These are phyloP conservation scores for Himalopsyche japonica DNA, from an alignment of 2,888 invertebrate genomes.

Conservation along the genomic window DNA sequence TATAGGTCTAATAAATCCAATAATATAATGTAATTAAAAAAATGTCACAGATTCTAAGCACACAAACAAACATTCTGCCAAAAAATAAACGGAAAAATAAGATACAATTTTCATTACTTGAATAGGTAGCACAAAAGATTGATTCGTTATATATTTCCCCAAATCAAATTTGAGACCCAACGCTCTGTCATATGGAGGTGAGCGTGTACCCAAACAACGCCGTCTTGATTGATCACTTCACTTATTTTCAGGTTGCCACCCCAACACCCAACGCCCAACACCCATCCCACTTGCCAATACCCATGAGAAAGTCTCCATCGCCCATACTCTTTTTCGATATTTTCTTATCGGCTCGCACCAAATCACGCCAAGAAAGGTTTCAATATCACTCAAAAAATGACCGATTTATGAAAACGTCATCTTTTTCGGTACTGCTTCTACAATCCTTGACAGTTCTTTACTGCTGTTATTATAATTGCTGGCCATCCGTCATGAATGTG, in stretches of 20 bases:
- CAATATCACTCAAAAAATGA: neutral
- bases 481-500: neutral
- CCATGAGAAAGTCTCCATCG: neutral
- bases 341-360: neutral
- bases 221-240: neutral
- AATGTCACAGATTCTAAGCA: too few relatives aligned
- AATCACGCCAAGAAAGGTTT: neutral
- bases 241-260: neutral
- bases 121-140: neutral
- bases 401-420: neutral
- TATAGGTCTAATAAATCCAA: too few relatives aligned
- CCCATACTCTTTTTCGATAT: neutral
- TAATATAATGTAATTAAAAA: too few relatives aligned
- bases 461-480: neutral
- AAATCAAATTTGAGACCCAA: neutral
- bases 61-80: too few relatives aligned
- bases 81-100: too few relatives aligned
- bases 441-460: neutral
- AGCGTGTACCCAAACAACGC: neutral
- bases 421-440: neutral
- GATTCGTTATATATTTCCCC: neutral
- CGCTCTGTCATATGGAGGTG: neutral
- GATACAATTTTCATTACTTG: neutral
- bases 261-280: neutral
- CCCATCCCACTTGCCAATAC: neutral